Evolutionary conservation across 2,113 vertebrate species (phyloP), one percentile per base, ranked within the genome.

Genomic region (Saguinus midas): DNA sequence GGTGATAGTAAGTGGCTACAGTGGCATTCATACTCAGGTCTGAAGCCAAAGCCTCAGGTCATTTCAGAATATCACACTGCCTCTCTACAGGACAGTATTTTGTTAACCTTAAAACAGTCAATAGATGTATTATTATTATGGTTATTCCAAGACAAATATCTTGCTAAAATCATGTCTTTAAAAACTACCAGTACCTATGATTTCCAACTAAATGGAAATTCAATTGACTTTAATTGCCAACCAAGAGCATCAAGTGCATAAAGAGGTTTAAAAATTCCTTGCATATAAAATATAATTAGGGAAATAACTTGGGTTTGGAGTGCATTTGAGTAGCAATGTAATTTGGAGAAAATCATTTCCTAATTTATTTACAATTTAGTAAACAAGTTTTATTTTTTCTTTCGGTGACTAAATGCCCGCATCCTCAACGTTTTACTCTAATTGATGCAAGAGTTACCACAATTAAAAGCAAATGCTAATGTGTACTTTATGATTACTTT

Each of bases 361-460:
- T 95, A 87, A 95, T 97, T 96, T 96, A 58, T 92, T 96, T 97
- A 94, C 68, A 76, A 96, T 94, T 80, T 93, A 58, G 78, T 95
- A 93, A 97, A 91, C 37, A 96, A 91, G 48, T 73, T 45, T 91
- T 94, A 57, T 48, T 78, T 93, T 40, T 97, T 84, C 66, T 80
- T 95, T 96, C 48, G 70, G n/a, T 64, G 75, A 87, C 40, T 91
- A 70, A 96, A 92, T 82, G 52, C 86, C 8, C 18, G 12, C 50
- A 78, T 91, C 21, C 25, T 85, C 40, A 76, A 50, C 0, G 7
- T 37, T 86, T 79, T 87, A 45, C 37, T 88, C 57, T 91, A 83
- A 96, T 91, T 91, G 75, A 86, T 93, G 83, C 9, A 73, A 87
- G 79, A 70, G 73, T 84, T 84, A 70, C 23, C 64, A 50, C 61